Percentiles rank a stretch among this genome's conserved stretches.
phyloP scores from a whole-genome alignment of 2,888 invertebrate genomes.

The Cerastis rubricosa region DNA sequence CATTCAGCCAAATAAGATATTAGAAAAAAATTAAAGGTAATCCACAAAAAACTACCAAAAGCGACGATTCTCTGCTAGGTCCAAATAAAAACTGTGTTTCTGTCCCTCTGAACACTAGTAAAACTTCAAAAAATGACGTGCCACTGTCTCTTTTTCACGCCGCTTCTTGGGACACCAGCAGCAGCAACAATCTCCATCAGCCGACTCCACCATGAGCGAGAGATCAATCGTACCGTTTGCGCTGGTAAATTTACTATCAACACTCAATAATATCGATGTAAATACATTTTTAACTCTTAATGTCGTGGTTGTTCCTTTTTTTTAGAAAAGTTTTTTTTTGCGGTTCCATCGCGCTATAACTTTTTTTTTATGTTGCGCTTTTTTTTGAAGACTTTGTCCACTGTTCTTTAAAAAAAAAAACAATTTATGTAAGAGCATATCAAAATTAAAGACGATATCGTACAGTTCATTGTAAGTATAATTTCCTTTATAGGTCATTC shows the following conservation, averaged over 20 bases:
- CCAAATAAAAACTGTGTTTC: neutral
- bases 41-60: neutral
- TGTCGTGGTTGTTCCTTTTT: conserved; percentile 59
- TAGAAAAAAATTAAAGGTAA: neutral
- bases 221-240: conserved; percentile 88
- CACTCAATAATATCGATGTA: conserved; percentile 87
- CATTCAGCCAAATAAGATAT: neutral
- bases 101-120: neutral
- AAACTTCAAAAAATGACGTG: conserved; percentile 27
- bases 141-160: conserved; percentile 82
- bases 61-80: neutral
- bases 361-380: conserved; percentile 57
- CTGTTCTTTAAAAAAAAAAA: conserved; percentile 23
- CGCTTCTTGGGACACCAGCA: conserved; percentile 75
- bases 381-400: conserved; percentile 62
- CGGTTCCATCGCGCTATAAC: conserved; percentile 41
- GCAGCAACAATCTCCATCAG: conserved; percentile 89
- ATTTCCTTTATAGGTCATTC: neutral
- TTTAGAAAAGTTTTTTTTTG: conserved; percentile 4
- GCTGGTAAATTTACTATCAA: conserved; percentile 89
- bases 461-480: neutral
- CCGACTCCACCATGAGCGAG: conserved; percentile 90
- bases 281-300: conserved; percentile 79
- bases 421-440: neutral
- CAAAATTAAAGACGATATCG: no score